Base-by-base conservation (phyloP, 2,888 invertebrate species). In the Thymelicus acteon region DNA sequence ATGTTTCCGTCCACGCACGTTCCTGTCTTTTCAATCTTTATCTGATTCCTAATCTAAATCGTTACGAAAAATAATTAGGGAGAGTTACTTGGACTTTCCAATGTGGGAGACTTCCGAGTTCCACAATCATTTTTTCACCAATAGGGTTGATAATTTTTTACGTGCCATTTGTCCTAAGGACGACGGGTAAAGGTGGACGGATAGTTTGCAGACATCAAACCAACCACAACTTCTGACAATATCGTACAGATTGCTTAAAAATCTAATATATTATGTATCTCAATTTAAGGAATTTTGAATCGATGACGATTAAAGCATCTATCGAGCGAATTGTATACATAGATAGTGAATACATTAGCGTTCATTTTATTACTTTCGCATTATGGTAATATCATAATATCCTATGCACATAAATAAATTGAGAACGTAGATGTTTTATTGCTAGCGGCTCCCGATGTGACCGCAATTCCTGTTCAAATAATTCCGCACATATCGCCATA, bases 371-470 rank as follows among this genome's bases (percentile, higher is more conserved):
- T 83, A 84, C 84, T 80, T 80, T 80, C 76, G 76, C 84, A 85
- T 87, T 85, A 87, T 81, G 81, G 83, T 88, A 86, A 85, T 86
- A 82, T 83, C 82, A 86, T 85, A 64, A 31, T n/a, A 86, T 86
- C 82, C 79, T 82, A 77, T 74, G 77, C 73, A 79, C 75, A 84
- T 83, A 86, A 86, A 85, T 88, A 86, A 84, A 84, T 82, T 79
- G 77, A 76, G 79, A 77, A 80, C 80, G 81, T 85, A 83, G 84
- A 85, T 80, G 77, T 88, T 88, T 86, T 87, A 88, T 81, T 76
- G 77, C 75, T 75, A 75, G 73, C 75, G 76, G 76, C 75, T 75
- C 73, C 74, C 78, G 77, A 75, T 75, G 72, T 73, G 73, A 77
- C 77, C 71, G 71, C 64, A 52, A 65, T 71, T 65, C 40, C 68